Conservation (phyloP, 2,888 invertebrate genomes). For the Yponomeuta malinellus region DNA sequence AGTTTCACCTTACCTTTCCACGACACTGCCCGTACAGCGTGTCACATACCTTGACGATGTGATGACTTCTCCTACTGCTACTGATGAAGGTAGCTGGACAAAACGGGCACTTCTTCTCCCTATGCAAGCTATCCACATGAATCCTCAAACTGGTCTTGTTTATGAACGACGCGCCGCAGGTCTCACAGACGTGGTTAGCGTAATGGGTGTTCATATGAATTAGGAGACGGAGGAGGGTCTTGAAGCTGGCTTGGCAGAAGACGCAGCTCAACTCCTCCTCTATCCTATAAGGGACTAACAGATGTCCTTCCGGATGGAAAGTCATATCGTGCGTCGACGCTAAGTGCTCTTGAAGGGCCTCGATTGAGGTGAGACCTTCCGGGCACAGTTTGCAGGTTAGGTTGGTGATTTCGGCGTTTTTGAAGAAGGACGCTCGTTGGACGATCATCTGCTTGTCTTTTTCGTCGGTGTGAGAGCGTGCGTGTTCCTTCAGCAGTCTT, state of each 20-base stretch:
- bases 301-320: conserved; percentile 30
- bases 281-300: conserved; percentile 39
- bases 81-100: conserved; percentile 33
- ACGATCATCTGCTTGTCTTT: conserved; percentile 28
- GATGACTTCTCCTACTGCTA: conserved; percentile 23
- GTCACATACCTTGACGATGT: conserved; percentile 24
- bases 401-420: conserved; percentile 43
- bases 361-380: conserved; percentile 26
- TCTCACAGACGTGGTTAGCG: conserved; percentile 40
- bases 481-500: conserved; percentile 33
- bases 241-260: conserved; percentile 32
- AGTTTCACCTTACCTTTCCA: no score
- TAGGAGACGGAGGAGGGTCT: conserved; percentile 33
- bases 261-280: conserved; percentile 33
- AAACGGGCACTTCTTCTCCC: conserved; percentile 34
- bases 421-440: conserved; percentile 26
- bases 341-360: conserved; percentile 34
- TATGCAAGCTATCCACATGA: conserved; percentile 36
- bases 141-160: conserved; percentile 35
- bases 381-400: conserved; percentile 39
- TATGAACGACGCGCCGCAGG: conserved; percentile 38
- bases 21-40: no score
- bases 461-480: conserved; percentile 28
- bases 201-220: conserved; percentile 46
- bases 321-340: conserved; percentile 28